These are phyloP conservation scores for Hololepta plana DNA, from an alignment of 2,888 invertebrate genomes.

Conservation along the genomic window DNA sequence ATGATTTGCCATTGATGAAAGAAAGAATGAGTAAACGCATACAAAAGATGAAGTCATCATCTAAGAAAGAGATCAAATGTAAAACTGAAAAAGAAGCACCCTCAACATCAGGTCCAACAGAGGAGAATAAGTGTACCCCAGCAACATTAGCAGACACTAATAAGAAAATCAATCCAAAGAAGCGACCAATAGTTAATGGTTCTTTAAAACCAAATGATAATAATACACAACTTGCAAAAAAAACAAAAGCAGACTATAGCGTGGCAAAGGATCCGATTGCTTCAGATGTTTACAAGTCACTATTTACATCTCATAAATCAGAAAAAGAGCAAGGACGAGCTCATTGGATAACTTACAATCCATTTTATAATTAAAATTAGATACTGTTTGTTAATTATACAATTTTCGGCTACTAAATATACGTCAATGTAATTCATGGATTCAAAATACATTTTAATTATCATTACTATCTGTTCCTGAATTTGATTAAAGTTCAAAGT, in stretches of 20 bases:
- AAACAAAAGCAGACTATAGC: constrained; percentile 63
- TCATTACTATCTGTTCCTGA: no score
- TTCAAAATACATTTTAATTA: no score
- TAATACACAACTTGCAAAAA: constrained; percentile 60
- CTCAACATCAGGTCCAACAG: constrained; percentile 1
- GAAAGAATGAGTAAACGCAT: constrained; percentile 48
- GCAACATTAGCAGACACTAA: not conserved
- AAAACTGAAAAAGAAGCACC: constrained; percentile 11
- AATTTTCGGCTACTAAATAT: no score
- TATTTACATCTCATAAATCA: constrained; percentile 80
- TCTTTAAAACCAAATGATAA: constrained; percentile 13
- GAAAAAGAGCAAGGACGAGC: constrained; percentile 77
- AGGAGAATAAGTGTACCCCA: no score
- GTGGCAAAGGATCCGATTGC: constrained; percentile 82
- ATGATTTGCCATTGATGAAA: constrained; percentile 49
- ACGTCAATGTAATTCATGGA: no score
- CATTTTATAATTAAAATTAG: constrained; percentile 59
- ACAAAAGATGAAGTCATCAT: constrained; percentile 46
- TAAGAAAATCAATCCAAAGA: constrained; percentile 9
- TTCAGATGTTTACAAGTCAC: constrained; percentile 81
- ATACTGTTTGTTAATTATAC: not conserved
- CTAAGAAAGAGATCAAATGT: constrained; percentile 34
- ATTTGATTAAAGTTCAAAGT: no score
- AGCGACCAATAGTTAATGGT: constrained; percentile 12
- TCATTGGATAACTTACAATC: constrained; percentile 98